A percentile compares a stretch with the other conserved stretches of the same genome.
Conservation (phyloP, 2,113 vertebrate genomes). For the Macroglossus sobrinus region DNA sequence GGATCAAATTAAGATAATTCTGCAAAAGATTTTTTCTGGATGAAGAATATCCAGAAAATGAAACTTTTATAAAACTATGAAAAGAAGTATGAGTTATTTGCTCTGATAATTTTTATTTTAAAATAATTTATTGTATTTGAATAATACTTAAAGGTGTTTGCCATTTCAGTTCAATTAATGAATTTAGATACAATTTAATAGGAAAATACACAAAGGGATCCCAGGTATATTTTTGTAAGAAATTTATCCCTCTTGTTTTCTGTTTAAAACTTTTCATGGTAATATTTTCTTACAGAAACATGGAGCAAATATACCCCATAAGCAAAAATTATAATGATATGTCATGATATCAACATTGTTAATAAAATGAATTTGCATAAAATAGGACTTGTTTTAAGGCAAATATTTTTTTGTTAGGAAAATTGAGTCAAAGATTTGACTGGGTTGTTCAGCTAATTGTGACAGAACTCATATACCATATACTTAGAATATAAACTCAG, state of each 20-base stretch:
- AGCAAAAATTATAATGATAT: slow-evolving; percentile 3
- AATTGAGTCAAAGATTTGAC: not conserved
- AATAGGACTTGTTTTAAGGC: not conserved
- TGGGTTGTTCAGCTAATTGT: not conserved
- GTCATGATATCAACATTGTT: slow-evolving; percentile 3
- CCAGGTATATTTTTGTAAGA: not conserved
- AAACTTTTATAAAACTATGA: not conserved
- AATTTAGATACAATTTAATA: slow-evolving; percentile 30
- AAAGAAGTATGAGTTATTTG: slow-evolving; percentile 25
- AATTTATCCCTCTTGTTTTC: slow-evolving; percentile 11
- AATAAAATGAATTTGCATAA: slow-evolving; percentile 22
- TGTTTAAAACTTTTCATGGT: not conserved
- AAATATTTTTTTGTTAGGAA: slow-evolving; percentile 32
- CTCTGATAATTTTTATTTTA: slow-evolving; percentile 42
- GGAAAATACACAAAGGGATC: slow-evolving; percentile 14
- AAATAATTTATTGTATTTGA: not conserved
- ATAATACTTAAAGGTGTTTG: slow-evolving; percentile 40
- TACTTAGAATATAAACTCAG: slow-evolving; percentile 5
- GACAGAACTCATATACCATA: not conserved
- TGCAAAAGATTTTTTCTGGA: slow-evolving; percentile 12
- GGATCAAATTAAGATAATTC: not conserved
- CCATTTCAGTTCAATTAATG: slow-evolving; percentile 23
- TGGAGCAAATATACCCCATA: not conserved
- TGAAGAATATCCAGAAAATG: not conserved
- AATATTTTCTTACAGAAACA: slow-evolving; percentile 2